phyloP scores from a whole-genome alignment of 2,888 invertebrate genomes.

The Prenolepis imparis region DNA sequence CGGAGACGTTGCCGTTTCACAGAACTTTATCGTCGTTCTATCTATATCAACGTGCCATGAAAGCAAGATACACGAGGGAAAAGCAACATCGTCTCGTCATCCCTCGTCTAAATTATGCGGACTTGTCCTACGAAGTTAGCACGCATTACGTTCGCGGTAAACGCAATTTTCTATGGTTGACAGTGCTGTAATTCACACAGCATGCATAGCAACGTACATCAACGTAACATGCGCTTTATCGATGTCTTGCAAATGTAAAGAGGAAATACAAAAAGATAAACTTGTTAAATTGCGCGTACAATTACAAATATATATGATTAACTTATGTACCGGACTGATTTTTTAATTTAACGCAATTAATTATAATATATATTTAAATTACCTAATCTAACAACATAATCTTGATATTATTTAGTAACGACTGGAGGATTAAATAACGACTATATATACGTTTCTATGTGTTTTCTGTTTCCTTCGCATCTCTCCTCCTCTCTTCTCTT shows the following conservation, averaged over 20 bases:
- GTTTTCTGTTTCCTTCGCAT: neutral
- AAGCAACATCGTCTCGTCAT: conserved; percentile 53
- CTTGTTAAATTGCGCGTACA: neutral
- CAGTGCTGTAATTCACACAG: neutral
- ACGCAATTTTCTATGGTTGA: conserved; percentile 60
- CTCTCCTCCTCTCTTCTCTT: neutral
- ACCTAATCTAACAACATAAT: conserved; percentile 1
- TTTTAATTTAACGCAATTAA: neutral
- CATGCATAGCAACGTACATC: neutral
- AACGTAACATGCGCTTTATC: neutral
- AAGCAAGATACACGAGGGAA: conserved; percentile 23
- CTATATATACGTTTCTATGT: neutral
- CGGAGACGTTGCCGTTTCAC: conserved; percentile 22
- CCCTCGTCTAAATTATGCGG: conserved; percentile 58
- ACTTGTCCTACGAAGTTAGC: conserved; percentile 36
- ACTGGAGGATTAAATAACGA: neutral
- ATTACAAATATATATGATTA: neutral
- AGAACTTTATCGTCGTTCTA: conserved; percentile 38
- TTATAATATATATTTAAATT: neutral
- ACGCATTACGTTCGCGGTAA: conserved; percentile 48
- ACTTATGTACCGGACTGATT: neutral
- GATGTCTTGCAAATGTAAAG: neutral
- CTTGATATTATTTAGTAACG: neutral
- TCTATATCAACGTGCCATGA: conserved; percentile 42
- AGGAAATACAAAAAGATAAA: neutral